These are phyloP conservation scores for Troides aeacus DNA, from an alignment of 2,888 invertebrate species.

Conservation along the genomic window DNA sequence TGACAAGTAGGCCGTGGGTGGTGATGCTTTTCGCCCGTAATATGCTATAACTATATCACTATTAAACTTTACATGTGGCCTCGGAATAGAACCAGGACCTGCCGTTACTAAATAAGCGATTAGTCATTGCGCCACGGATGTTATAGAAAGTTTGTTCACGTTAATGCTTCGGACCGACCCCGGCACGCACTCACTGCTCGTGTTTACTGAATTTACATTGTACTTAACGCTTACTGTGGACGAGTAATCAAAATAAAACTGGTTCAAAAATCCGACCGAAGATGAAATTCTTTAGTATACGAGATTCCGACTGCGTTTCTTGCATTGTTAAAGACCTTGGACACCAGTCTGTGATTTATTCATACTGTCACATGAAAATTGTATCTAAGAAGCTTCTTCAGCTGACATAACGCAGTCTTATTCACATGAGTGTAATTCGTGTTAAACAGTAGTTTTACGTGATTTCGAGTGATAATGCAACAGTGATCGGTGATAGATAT, in stretches of 20 bases:
- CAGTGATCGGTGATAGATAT: slow-evolving; percentile 38
- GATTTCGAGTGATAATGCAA: slow-evolving; percentile 36
- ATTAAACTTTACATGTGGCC: too few species aligned
- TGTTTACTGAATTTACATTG: slow-evolving; percentile 17
- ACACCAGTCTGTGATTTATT: background rate
- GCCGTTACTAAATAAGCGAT: too few species aligned
- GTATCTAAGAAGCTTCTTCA: background rate
- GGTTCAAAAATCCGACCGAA: slow-evolving; percentile 2
- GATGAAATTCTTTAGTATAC: background rate
- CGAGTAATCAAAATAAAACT: background rate
- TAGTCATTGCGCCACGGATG: too few species aligned
- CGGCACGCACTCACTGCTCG: slow-evolving; percentile 29
- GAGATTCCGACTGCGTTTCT: slow-evolving; percentile 6
- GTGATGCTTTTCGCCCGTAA: too few species aligned
- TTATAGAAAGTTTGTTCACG: slow-evolving; percentile 33
- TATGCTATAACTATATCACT: too few species aligned
- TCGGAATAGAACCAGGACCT: too few species aligned
- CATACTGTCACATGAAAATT: background rate
- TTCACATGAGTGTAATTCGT: slow-evolving; percentile 15
- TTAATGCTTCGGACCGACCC: slow-evolving; percentile 33
- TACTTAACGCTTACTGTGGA: slow-evolving; percentile 18
- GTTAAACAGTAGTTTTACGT: slow-evolving; percentile 33
- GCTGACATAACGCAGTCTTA: slow-evolving; percentile 2
- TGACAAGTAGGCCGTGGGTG: too few species aligned
- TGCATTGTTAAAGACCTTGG: background rate